Evolutionary conservation across 2,888 invertebrate genomes (phyloP).

Genomic region (Tetranychus truncatus): DNA sequence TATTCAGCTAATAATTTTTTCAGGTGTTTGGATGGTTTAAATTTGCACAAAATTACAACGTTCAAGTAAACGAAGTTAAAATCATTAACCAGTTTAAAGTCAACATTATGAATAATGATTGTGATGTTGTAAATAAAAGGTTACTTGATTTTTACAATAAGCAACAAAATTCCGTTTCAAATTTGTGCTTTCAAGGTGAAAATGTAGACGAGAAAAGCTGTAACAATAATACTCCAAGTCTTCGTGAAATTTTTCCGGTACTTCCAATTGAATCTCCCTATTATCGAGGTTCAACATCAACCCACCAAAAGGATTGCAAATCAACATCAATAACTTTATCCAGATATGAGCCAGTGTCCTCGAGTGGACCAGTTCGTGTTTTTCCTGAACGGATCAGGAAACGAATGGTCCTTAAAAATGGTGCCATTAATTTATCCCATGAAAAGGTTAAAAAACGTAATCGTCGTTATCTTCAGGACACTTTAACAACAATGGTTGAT

Average conservation of each 20-base stretch:
- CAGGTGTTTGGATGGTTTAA: too few relatives aligned
- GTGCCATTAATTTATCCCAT: conserved; percentile 91
- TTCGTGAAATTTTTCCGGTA: not conserved
- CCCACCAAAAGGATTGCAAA: not conserved
- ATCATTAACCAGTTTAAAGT: too few relatives aligned
- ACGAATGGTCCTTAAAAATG: conserved; percentile 89
- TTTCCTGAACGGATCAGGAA: conserved; percentile 54
- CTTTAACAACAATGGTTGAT: conserved; percentile 70
- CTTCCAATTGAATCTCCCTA: not conserved
- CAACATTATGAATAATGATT: too few relatives aligned
- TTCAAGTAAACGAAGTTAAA: too few relatives aligned
- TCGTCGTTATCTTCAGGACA: conserved; percentile 67
- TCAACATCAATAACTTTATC: not conserved
- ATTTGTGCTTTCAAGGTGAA: not conserved
- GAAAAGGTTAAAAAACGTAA: conserved; percentile 81
- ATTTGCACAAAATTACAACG: too few relatives aligned
- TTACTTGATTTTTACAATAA: too few relatives aligned
- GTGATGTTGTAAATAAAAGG: too few relatives aligned
- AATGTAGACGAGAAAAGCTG: not conserved
- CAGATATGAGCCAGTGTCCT: not conserved
- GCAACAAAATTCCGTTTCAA: too few relatives aligned
- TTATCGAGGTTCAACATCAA: not conserved
- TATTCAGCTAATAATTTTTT: too few relatives aligned
- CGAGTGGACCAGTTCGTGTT: not conserved
- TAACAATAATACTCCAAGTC: not conserved